Base-by-base conservation (phyloP, 2,888 invertebrate species). In the Mesoligia furuncula region DNA sequence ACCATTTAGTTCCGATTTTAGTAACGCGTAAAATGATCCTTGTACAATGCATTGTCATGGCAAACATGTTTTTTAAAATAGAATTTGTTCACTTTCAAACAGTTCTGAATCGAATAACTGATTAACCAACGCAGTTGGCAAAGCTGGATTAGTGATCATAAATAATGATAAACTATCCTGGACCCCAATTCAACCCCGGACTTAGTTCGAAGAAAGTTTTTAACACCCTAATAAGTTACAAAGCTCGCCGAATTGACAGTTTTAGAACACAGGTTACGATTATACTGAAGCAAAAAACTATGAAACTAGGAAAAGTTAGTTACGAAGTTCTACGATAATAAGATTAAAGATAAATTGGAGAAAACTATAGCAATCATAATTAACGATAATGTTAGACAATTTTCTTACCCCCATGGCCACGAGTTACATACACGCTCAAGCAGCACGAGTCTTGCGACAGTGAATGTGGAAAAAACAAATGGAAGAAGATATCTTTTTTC, bases 231-330 rank as follows among this genome's bases (percentile, higher is more conserved):
- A 70, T 24, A 48, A 68, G 70, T 76, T 36, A 24, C 80, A 54
- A 54, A 27, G n/a, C 64, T 48, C 9, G 4, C 31, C 1, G 20
- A 75, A n/a, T 54, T 27, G 9, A 3, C 0, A 59, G 17, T 42
- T 36, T 51, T 45, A 17, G 61, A 17, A 13, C 31, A 62, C 27
- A 48, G 48, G 27, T 77, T 51, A 80, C 2, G 48, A 79, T 61
- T 61, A 64, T 31, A 2, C 42, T 45, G 17, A 54, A 54, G 15
- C 11, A 74, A 81, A 62, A 79, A 59, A 39, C 17, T 20, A 72
- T 36, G 36, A 27, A 74, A 74, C 7, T 75, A n/a, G 27, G 7
- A 8, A n/a, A 81, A 57, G 27, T 17, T 64, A n/a, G 73, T 62
- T n/a, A 0, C 6, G 2, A 74, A 62, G 74, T 54, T 73, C 51